Evolutionary conservation across 2,888 invertebrate species (phyloP).

Genomic region (Magallana nippona): DNA sequence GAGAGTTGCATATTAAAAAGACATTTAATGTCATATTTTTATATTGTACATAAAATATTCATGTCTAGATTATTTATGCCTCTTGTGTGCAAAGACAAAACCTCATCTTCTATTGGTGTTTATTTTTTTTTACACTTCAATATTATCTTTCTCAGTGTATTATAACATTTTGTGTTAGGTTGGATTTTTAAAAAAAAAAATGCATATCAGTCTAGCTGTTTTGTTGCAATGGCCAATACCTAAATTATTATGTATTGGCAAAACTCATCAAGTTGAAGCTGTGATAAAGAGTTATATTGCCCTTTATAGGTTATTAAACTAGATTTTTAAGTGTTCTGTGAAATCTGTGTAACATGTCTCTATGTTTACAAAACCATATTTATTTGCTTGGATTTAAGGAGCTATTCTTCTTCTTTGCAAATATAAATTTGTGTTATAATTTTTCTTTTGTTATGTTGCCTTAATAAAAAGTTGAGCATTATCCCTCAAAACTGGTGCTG

Average conservation of each 20-base stretch:
- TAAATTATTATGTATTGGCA: neutral
- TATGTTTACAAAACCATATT: too few relatives aligned
- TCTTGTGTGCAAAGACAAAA: conserved; percentile 14
- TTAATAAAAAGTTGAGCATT: too few relatives aligned
- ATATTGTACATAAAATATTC: neutral
- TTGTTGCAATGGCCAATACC: conserved; percentile 21
- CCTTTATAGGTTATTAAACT: neutral
- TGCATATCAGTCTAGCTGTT: conserved; percentile 17
- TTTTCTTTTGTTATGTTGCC: too few relatives aligned
- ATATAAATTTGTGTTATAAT: too few relatives aligned
- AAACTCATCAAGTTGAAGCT: conserved; percentile 29
- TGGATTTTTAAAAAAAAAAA: neutral
- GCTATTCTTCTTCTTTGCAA: too few relatives aligned
- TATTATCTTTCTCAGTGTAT: neutral
- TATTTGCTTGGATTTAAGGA: too few relatives aligned
- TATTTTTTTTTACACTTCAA: neutral
- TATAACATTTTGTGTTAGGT: neutral
- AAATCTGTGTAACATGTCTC: too few relatives aligned
- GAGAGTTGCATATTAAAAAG: neutral
- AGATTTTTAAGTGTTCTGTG: too few relatives aligned
- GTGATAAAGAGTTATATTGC: neutral
- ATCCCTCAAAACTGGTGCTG: too few relatives aligned
- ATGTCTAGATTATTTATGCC: neutral
- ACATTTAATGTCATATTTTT: conserved; percentile 13
- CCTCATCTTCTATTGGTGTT: neutral